These are phyloP conservation scores for Channa argus DNA, from an alignment of 2,113 vertebrate genomes.

Conservation along the genomic window DNA sequence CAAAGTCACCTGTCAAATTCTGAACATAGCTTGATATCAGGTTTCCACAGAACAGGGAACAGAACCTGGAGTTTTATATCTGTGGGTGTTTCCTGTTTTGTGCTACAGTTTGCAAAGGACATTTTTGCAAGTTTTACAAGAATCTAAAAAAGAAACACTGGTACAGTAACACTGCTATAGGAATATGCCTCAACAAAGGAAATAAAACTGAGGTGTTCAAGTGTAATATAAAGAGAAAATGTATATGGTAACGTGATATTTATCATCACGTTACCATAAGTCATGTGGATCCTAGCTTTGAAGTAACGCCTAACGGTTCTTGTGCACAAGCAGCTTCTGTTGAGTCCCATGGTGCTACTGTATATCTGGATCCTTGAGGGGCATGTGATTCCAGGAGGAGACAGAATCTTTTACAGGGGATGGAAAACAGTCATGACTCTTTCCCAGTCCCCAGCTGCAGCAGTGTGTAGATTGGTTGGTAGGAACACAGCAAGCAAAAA, in stretches of 20 bases:
- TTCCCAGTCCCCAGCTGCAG: constrained; percentile 14
- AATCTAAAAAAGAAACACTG: constrained; percentile 3
- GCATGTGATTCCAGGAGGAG: constrained; percentile 29
- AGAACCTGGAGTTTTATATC: constrained; percentile 21
- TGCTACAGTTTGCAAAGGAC: constrained; percentile 1
- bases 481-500: not conserved
- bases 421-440: constrained; percentile 28
- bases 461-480: constrained; percentile 3
- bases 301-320: no score
- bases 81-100: constrained; percentile 50
- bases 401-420: constrained; percentile 26
- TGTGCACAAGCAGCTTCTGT: constrained; percentile 9
- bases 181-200: constrained; percentile 7
- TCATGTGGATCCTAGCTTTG: constrained; percentile 35
- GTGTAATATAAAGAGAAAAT: constrained; percentile 22
- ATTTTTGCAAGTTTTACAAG: constrained; percentile 15
- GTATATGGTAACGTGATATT: constrained; percentile 44
- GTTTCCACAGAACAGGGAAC: constrained; percentile 30
- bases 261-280: constrained; percentile 24
- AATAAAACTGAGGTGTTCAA: constrained; percentile 11
- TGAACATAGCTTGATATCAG: constrained; percentile 36
- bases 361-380: constrained; percentile 24
- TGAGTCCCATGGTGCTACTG: constrained; percentile 16
- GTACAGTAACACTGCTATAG: constrained; percentile 26
- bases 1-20: constrained; percentile 37